Base-by-base conservation (phyloP, 2,888 invertebrate genomes). In the Latheticus oryzae region DNA sequence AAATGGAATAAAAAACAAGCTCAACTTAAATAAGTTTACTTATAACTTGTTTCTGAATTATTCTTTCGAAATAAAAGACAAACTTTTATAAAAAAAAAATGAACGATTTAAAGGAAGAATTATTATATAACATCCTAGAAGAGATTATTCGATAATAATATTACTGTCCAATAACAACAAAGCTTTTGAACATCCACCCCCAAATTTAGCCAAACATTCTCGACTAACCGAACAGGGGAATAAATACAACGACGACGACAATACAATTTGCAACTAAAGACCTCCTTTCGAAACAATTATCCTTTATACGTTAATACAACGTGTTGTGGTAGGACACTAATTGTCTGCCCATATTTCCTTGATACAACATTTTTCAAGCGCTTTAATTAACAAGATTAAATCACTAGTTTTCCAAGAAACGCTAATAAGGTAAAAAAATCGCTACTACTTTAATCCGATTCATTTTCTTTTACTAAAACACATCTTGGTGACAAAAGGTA, bases 11-110 rank as follows among this genome's bases (percentile, higher is more conserved):
- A 74, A 73, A 75, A 75, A 73, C 73, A 74, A 71, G 68, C 71
- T 66, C 67, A 71, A 75, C 72, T 74, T 75, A 73, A 74, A 75
- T 74, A 73, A 73, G 73, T 75, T 76, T 73, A 72, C 73, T 74
- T 74, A 74, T 74, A 73, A 73, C 72, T 74, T 74, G 72, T 73
- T 73, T 70, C 67, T 66, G 69, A 71, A 70, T 72, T 71, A 72
- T 66, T 63, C 65, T 5, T n/a, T 60, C 60, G 61, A 65, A 66
- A 66, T 63, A 60, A 53, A 38, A 62, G 61, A 65, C 61, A 64
- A 35, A 15, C 16, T 13, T 38, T 19, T 8, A 5, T n/a, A n/a
- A n/a, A n/a, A n/a, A n/a, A n/a, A n/a, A n/a, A n/a, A n/a, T n/a
- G n/a, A n/a, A n/a, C n/a, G n/a, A n/a, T n/a, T n/a, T n/a, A n/a